Percentiles rank a stretch among this genome's conserved stretches.
Conservation (phyloP, 2,888 invertebrate species). For the Oxyscelio sp. region DNA sequence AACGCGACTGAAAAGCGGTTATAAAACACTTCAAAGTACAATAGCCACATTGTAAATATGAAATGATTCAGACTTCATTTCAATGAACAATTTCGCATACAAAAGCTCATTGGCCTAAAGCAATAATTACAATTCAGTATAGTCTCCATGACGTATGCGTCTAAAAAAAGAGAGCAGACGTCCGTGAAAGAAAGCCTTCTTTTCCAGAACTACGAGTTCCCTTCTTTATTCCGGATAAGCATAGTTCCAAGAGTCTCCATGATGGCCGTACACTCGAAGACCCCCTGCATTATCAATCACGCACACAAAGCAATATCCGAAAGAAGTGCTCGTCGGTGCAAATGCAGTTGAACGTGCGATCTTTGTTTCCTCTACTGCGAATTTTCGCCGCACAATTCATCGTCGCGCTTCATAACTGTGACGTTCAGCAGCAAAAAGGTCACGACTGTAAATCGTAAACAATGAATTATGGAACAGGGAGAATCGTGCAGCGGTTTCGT, state of each 20-base stretch:
- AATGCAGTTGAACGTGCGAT: not conserved
- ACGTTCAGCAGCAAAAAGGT: conserved; percentile 47
- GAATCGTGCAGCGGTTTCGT: too few species aligned
- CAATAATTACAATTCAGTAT: conserved; percentile 81
- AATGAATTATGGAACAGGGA: too few species aligned
- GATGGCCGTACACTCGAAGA: conserved; percentile 7
- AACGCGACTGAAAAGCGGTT: too few species aligned
- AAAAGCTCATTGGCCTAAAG: conserved; percentile 26
- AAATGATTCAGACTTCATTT: too few species aligned
- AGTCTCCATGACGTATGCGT: conserved; percentile 78
- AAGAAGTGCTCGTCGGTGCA: too few species aligned
- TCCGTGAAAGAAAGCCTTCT: conserved; percentile 52
- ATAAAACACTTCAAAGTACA: too few species aligned
- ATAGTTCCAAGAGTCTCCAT: not conserved
- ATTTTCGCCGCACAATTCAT: conserved; percentile 31
- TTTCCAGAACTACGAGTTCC: conserved; percentile 35
- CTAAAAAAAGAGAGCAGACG: conserved; percentile 45
- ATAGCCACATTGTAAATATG: too few species aligned
- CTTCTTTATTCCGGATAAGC: conserved; percentile 38
- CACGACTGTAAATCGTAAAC: conserved; percentile 73
- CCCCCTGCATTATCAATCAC: not conserved
- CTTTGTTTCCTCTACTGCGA: not conserved
- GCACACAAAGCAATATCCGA: too few species aligned
- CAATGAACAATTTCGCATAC: conserved; percentile 54
- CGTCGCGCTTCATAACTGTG: conserved; percentile 34